Conservation (phyloP, 92 coral and sea anemone species). For the Porites divaricata region DNA sequence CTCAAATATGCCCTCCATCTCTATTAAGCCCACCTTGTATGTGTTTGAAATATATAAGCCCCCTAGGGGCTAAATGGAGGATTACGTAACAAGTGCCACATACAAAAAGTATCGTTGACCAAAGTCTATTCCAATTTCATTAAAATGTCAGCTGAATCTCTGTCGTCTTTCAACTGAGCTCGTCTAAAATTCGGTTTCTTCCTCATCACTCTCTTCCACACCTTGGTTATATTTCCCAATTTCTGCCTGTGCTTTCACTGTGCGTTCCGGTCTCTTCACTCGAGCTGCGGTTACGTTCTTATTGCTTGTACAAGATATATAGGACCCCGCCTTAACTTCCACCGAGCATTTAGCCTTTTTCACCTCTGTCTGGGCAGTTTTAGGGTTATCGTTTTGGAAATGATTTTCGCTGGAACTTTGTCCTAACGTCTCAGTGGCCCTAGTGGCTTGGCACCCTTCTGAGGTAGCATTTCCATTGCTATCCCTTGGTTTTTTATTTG, state of each 20-base stretch:
- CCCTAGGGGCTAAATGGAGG: too few relatives aligned
- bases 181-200: neutral
- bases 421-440: neutral
- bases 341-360: neutral
- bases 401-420: neutral
- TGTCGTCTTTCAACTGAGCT: neutral
- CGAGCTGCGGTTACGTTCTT: neutral
- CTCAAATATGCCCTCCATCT: too few relatives aligned
- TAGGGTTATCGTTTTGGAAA: neutral
- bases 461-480: neutral
- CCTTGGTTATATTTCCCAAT: neutral
- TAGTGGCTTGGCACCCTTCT: neutral
- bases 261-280: neutral
- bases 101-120: too few relatives aligned
- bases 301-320: too few relatives aligned
- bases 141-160: neutral
- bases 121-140: too few relatives aligned
- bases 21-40: too few relatives aligned
- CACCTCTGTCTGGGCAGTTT: neutral
- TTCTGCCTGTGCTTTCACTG: neutral
- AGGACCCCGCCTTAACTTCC: neutral
- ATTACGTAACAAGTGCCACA: too few relatives aligned
- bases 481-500: neutral
- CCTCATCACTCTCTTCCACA: neutral
- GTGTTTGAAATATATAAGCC: too few relatives aligned